Evolutionary conservation across 2,888 invertebrate species (phyloP).

Genomic region (Carpatolechia fugitivella): DNA sequence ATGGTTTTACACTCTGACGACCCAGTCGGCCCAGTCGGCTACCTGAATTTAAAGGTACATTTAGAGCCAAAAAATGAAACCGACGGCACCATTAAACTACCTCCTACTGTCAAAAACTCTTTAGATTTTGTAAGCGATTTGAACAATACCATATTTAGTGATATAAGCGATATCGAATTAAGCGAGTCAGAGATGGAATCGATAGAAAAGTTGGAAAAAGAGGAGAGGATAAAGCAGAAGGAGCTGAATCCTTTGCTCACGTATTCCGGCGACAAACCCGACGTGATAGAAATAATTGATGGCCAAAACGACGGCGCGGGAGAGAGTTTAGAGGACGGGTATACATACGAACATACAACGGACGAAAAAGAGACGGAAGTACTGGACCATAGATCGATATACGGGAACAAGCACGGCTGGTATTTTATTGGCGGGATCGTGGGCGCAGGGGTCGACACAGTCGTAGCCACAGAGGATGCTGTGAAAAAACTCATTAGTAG

Average conservation of each 20-base stretch:
- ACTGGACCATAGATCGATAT: conserved; percentile 79
- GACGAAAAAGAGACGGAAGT: conserved; percentile 80
- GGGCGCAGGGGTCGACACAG: conserved; percentile 82
- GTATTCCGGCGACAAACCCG: conserved; percentile 50
- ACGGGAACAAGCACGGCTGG: conserved; percentile 88
- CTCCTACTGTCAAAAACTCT: conserved; percentile 76
- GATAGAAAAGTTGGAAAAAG: conserved; percentile 75
- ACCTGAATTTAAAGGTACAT: conserved; percentile 92
- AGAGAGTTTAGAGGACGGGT: conserved; percentile 56
- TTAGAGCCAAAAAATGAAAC: conserved; percentile 83
- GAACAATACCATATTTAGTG: conserved; percentile 82
- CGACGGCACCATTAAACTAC: conserved; percentile 55
- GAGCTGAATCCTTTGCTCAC: conserved; percentile 68
- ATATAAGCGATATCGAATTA: conserved; percentile 81
- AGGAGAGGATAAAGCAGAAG: conserved; percentile 63
- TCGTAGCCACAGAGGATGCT: conserved; percentile 84
- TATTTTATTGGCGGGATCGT: conserved; percentile 90
- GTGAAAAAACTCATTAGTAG: conserved; percentile 89
- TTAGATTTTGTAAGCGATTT: conserved; percentile 81
- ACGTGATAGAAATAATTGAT: conserved; percentile 43
- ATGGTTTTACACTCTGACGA: conserved; percentile 94
- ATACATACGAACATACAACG: conserved; percentile 67
- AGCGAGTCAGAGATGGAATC: conserved; percentile 81
- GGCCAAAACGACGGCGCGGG: conserved; percentile 41
- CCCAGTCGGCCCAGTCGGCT: conserved; percentile 96